Evolutionary conservation across 2,797 vertebrate species (phyloP).

Genomic region (Serranus cabrilla): DNA sequence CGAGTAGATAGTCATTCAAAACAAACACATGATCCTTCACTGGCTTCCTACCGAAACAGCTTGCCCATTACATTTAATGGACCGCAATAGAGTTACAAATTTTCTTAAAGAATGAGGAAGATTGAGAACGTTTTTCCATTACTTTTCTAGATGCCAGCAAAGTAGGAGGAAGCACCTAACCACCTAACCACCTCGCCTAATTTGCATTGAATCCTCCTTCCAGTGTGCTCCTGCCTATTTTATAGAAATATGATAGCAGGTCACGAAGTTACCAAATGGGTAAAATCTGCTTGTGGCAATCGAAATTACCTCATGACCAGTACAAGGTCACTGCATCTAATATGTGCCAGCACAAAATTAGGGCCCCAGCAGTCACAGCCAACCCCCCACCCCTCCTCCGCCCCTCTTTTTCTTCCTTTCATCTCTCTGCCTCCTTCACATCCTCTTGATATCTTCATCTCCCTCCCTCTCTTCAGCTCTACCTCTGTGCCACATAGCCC

Average conservation of each 20-base stretch:
- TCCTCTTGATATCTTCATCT: slow-evolving; percentile 54
- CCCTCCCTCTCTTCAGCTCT: slow-evolving; percentile 21
- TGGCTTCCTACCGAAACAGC: neutral
- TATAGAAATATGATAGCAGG: slow-evolving; percentile 36
- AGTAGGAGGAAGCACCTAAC: slow-evolving; percentile 8
- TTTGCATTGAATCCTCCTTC: slow-evolving; percentile 51
- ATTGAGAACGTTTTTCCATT: neutral
- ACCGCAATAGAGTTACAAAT: neutral
- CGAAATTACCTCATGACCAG: slow-evolving; percentile 53
- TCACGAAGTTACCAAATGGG: slow-evolving; percentile 49
- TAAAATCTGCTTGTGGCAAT: slow-evolving; percentile 27
- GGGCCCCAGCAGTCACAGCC: slow-evolving; percentile 41
- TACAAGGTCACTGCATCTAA: slow-evolving; percentile 59
- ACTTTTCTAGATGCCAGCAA: slow-evolving; percentile 11
- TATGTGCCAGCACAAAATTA: slow-evolving; percentile 40
- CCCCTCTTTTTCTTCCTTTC: slow-evolving; percentile 33
- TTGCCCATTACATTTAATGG: neutral
- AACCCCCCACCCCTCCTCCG: neutral
- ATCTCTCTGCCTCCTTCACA: slow-evolving; percentile 38
- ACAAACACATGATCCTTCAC: neutral
- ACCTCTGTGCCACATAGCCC: slow-evolving; percentile 40
- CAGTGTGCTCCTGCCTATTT: slow-evolving; percentile 22
- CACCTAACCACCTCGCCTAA: slow-evolving; percentile 27
- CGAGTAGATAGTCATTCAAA: too few relatives aligned
- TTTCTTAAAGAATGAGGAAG: neutral